Base-by-base conservation (phyloP, 2,888 invertebrate species). In the Caenorhabditis imperialis region DNA sequence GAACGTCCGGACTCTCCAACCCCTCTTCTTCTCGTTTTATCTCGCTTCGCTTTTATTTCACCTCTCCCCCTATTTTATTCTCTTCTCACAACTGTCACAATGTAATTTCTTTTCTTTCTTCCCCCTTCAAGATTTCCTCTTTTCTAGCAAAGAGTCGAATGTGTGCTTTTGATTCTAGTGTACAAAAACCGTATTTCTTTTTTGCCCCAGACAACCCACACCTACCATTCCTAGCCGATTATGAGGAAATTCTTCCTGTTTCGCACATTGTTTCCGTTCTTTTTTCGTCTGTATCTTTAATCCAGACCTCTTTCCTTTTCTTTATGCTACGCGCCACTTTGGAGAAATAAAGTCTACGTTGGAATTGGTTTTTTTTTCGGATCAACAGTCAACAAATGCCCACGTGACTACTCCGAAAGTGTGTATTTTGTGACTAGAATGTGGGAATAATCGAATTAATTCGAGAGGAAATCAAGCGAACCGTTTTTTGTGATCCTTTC, bases 1-100 rank as follows among this genome's bases (percentile, higher is more conserved):
- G 4, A 27, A 10, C 61, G 53, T 40, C 14, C 4, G 33, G 14
- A 33, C 37, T 18, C 16, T 18, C 14, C 50, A 48, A 12, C 35
- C 3, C 44, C 22, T 14, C 33, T 22, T 48, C 57, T 57, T 57
- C 42, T 69, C 51, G 45, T 44, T 58, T 51, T 58, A 57, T 53
- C 50, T n/a, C 33, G 10, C 20, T 47, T 35, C 37, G 8, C 8
- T 42, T 20, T 63, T n/a, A 12, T 37, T 22, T 12, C 27, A 27
- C 22, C 16, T 51, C 33, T 35, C 30, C 27, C 18, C 25, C 6
- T 33, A 18, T 44, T 33, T 8, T 23, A 14, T 23, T 20, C 35
- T 23, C 23, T 48, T 45, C 47, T 27, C 45, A 45, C 50, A 23
- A 35, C 33, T 33, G 7, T 23, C 33, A 53, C 45, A 60, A 48